These are phyloP conservation scores for Lophura nycthemera DNA, from an alignment of 2,113 vertebrate genomes.

Conservation along the genomic window DNA sequence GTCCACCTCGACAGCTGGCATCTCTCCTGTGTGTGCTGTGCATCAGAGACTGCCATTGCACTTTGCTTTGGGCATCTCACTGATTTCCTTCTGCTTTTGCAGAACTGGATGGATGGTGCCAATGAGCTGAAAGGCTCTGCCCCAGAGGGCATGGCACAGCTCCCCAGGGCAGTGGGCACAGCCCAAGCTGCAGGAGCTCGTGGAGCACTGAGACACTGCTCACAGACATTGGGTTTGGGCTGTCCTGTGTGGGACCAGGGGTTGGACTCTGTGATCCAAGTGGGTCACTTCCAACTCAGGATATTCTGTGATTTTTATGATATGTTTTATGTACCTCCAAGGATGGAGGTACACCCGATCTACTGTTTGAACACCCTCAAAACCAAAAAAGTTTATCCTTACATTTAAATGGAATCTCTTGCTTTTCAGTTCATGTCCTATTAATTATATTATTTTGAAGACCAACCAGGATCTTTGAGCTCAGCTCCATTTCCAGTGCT, in stretches of 20 bases:
- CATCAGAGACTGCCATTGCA: rapidly evolving
- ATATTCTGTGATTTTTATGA: background rate
- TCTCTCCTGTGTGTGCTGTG: background rate
- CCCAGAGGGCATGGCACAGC: no score
- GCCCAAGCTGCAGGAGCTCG: no score
- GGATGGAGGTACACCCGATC: background rate
- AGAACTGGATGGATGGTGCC: background rate
- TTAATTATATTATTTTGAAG: background rate
- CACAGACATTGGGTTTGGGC: no score
- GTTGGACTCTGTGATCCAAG: background rate
- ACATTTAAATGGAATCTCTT: background rate
- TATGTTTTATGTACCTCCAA: background rate
- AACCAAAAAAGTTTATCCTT: background rate
- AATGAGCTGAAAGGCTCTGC: no score
- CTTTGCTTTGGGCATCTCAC: rapidly evolving
- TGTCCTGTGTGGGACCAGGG: background rate
- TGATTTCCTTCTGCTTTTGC: rapidly evolving
- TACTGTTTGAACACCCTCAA: background rate
- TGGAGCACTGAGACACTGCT: no score
- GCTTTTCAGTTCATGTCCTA: background rate
- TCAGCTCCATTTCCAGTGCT: background rate
- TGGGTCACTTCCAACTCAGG: background rate
- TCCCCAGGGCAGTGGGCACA: no score
- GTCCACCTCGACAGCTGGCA: background rate
- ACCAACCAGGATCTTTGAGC: background rate